Percentiles rank a stretch among this genome's conserved stretches.
Conservation (phyloP, 1,140 invertebrate genomes). For the Drosophila setifemur region DNA sequence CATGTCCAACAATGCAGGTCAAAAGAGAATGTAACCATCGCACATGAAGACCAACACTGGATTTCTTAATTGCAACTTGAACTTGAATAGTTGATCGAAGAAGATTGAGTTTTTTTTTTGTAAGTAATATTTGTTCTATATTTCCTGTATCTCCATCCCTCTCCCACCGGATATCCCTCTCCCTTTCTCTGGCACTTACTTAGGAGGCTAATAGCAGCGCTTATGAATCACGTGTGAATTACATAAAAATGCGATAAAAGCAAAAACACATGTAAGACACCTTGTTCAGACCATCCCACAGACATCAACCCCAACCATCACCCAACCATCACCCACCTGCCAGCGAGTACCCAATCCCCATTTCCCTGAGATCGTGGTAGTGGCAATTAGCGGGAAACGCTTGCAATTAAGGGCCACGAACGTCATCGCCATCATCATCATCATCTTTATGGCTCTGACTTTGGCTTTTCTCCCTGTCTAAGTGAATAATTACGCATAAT, state of each 20-base stretch:
- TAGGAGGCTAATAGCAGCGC: conserved; percentile 38
- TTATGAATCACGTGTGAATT: conserved; percentile 54
- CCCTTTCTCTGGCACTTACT: too few relatives aligned
- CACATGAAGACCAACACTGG: conserved; percentile 7
- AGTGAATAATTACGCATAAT: conserved; percentile 75
- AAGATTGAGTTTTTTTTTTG: too few relatives aligned
- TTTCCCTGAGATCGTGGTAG: not conserved
- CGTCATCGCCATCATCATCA: not conserved
- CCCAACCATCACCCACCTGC: too few relatives aligned
- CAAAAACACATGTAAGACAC: conserved; percentile 54
- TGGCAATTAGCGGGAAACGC: conserved; percentile 40
- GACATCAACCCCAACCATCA: not conserved
- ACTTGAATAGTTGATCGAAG: too few relatives aligned
- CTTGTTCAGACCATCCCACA: not conserved
- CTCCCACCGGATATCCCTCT: not conserved
- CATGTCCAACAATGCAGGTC: conserved; percentile 18
- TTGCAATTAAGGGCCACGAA: conserved; percentile 52
- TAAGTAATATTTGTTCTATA: too few relatives aligned
- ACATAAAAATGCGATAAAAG: conserved; percentile 16
- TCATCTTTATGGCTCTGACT: not conserved
- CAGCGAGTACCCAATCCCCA: not conserved
- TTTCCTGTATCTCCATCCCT: not conserved
- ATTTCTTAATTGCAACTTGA: too few relatives aligned
- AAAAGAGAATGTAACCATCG: conserved; percentile 30
- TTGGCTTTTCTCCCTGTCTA: conserved; percentile 30